Base-by-base conservation (phyloP, 2,888 invertebrate genomes). In the Meandrusa payeni region DNA sequence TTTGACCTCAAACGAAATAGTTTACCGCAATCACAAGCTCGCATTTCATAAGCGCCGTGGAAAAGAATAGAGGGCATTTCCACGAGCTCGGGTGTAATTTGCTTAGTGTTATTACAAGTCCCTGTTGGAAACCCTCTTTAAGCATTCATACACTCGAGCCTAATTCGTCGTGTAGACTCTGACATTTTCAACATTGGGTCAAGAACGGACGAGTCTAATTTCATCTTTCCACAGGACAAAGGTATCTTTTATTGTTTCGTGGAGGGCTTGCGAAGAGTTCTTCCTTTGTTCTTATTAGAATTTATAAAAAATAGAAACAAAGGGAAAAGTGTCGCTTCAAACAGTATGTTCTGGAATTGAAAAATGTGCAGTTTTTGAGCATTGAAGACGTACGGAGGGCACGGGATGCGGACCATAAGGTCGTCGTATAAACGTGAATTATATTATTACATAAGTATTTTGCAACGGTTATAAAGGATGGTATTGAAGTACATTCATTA, bases 71-170 rank as follows among this genome's bases (percentile, higher is more conserved):
- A 10, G 37, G 11, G 11, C 19, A 17, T 5, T 20, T 29, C 17
- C 24, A 37, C 17, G 22, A 11, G 26, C 37, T 2, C 20, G 13
- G 19, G 24, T 37, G 9, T 24, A 43, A 43, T 37, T 36, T 43
- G 32, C 37, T 36, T 20, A 41, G 37, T 20, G 37, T 36, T 37
- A 43, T 26, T 32, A 32, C 26, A 12, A 27, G 9, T 10, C 24
- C 26, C 13, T 19, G n/a, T 22, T 10, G 37, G 26, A 26, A 37
- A 43, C 24, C 31, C 37, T 31, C 24, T 19, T 37, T 43, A 43
- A 36, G 6, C 11, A 20, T 38, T 37, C 31, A 26, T 37, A 24
- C 6, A 23, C 29, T 37, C 17, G 41, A 22, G 28, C 34, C 20
- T 29, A 36, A 27, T 36, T 24, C 23, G 28, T 31, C 17, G 38